phyloP scores from a whole-genome alignment of 2,113 vertebrate genomes.

The Datnioides undecimradiatus region DNA sequence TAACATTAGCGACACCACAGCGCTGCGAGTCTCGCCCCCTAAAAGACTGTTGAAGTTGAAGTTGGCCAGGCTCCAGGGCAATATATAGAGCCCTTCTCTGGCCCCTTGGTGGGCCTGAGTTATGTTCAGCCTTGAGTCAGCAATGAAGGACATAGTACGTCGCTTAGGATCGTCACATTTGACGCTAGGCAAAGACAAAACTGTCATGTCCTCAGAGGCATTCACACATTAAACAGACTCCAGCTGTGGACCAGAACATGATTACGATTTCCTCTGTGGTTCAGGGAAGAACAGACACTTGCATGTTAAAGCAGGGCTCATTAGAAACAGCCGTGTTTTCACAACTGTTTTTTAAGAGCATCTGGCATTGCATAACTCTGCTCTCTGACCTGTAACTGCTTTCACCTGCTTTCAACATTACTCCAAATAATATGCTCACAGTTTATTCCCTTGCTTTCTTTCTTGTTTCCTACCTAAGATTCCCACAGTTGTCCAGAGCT shows the following conservation, averaged over 20 bases:
- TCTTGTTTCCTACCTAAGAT: background rate
- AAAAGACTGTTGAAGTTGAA: slow-evolving; percentile 11
- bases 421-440: background rate
- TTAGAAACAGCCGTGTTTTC: slow-evolving; percentile 1
- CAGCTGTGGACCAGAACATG: slow-evolving; percentile 24
- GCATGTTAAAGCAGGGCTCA: slow-evolving; percentile 2
- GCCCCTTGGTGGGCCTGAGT: slow-evolving; percentile 6
- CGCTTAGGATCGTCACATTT: slow-evolving; percentile 27
- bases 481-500: background rate
- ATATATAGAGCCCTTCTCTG: slow-evolving; percentile 23
- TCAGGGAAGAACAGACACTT: background rate
- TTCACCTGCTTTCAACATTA: background rate
- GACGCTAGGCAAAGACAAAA: slow-evolving; percentile 40
- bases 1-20: slow-evolving; percentile 41
- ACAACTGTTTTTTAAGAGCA: slow-evolving; percentile 21
- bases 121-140: slow-evolving; percentile 6
- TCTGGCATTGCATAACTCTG: slow-evolving; percentile 39
- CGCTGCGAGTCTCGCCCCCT: background rate
- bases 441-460: background rate
- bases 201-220: slow-evolving; percentile 25
- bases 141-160: background rate
- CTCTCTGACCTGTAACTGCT: background rate
- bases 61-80: slow-evolving; percentile 22
- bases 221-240: slow-evolving; percentile 3
- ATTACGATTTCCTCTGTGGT: background rate